Evolutionary conservation across 2,797 vertebrate species (phyloP), one percentile per base, ranked within the genome.

Genomic region (Salmo trutta): DNA sequence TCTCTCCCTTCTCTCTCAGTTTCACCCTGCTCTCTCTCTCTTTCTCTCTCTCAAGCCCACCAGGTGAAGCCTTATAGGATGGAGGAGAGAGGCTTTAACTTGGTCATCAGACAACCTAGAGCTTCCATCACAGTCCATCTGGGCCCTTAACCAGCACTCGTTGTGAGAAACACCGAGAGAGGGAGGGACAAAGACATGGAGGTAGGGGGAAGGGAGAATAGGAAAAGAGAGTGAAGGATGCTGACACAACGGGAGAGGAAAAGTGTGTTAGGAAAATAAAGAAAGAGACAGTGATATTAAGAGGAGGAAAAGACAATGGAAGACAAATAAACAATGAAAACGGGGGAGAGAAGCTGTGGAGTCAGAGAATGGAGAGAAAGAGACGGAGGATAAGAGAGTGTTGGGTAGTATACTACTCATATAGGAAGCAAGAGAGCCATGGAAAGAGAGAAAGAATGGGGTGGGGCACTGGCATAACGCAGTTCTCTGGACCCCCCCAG

Each of bases 51-150:
- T 71, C 17, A 51, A 71, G 4, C 47, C 51, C 17, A 41, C 67
- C 41, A 29, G 70, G 70, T 53, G 47, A 72, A 8, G 24, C 10
- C 47, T 24, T 71, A 14, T 31, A 19, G 5, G 16, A 3, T n/a
- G 21, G 70, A 29, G 21, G 0, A 21, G 70, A 19, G 12, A 24
- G 12, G 41, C n/a, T 17, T 71, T 71, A 71, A 51, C 69, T 51
- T 33, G 19, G 29, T 33, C 69, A 52, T 24, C 41, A 51, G 47
- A 51, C 10, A 5, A 47, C 5, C 16, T 4, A 21, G 17, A 24
- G 47, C 4, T 41, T 29, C 70, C 16, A 71, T 52, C 70, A 21
- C 47, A 52, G 24, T 67, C 74, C 74, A 75, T 53, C 74, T 68
- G 74, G 64, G 5, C 24, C 67, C 1, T 54, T 64, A 67, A 68